Base-by-base conservation (phyloP, 2,113 vertebrate species). In the Drymodes brunneopygia region DNA sequence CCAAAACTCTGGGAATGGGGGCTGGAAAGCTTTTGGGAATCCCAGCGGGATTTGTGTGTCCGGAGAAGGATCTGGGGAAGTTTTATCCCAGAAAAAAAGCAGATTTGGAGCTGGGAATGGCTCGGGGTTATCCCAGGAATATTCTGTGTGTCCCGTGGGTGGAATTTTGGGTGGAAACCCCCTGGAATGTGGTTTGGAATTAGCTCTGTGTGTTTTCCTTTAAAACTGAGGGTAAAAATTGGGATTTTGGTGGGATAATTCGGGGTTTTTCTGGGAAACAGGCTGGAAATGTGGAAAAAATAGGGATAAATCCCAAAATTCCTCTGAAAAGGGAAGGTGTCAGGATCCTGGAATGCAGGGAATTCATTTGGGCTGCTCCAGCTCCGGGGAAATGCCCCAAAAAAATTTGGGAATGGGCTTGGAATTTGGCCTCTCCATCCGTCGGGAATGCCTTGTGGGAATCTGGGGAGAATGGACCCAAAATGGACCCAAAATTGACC, bases 1-100 rank as follows among this genome's bases (percentile, higher is more conserved):
- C 9, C 5, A 1, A 11, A 2, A 2, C 0, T 0, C 21, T 19
- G 28, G 65, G 44, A 29, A 21, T 6, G 29, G 12, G 45, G 14
- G n/a, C 28, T 20, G 28, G 29, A 2, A 57, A 44, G 10, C 0
- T 0, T 27, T 12, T 15, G 12, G 61, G 66, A 12, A 10, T 31
- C 10, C 3, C 23, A 5, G 7, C 11, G 21, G 72, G 57, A 12
- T 81, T 21, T 6, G 17, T 15, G 1, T 8, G 65, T 29, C 12
- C 0, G 15, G 79, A 28, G 6, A 1, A 62, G 40, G 53, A 42
- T 7, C 9, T 1, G 9, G 42, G 0, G 1, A 22, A 21, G 31
- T 0, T 28, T 40, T 54, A 42, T 20, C 6, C 0, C 16, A 0
- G 1, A 47, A 19, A 78, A 78, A n/a, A 16, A 18, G 24, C 1